A percentile compares a stretch with the other conserved stretches of the same genome.
Evolutionary conservation across 2,797 vertebrate species (phyloP).

Genomic region (Hemitrygon akajei): DNA sequence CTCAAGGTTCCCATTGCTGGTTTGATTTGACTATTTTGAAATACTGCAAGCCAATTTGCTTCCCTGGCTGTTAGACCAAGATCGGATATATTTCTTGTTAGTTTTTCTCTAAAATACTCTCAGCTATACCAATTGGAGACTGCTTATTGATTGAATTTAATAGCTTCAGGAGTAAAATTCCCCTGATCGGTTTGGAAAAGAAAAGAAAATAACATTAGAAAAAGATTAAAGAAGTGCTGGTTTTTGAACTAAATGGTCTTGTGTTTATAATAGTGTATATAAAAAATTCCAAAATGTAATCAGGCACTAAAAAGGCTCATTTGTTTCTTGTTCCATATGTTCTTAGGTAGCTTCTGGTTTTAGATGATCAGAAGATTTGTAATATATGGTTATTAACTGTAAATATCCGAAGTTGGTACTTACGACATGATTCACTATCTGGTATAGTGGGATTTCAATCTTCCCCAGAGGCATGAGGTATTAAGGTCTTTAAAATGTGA

Average conservation of each 20-base stretch:
- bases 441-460: too few relatives aligned
- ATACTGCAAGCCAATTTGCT: not conserved
- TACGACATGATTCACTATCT: too few relatives aligned
- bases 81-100: not conserved
- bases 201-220: not conserved
- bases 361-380: not conserved
- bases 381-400: too few relatives aligned
- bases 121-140: not conserved
- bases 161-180: not conserved
- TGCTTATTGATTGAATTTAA: not conserved
- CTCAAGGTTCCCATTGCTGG: not conserved
- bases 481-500: too few relatives aligned
- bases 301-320: not conserved
- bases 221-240: not conserved
- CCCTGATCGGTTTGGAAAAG: not conserved
- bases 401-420: too few relatives aligned
- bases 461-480: too few relatives aligned
- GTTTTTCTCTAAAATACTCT: not conserved
- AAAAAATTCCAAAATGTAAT: not conserved
- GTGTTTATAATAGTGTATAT: not conserved
- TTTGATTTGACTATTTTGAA: not conserved
- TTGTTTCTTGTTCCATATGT: not conserved
- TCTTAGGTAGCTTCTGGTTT: not conserved
- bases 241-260: not conserved
- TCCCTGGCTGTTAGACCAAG: not conserved